Evolutionary conservation across 2,888 invertebrate genomes (phyloP).

Genomic region (Coelopa pilipes): DNA sequence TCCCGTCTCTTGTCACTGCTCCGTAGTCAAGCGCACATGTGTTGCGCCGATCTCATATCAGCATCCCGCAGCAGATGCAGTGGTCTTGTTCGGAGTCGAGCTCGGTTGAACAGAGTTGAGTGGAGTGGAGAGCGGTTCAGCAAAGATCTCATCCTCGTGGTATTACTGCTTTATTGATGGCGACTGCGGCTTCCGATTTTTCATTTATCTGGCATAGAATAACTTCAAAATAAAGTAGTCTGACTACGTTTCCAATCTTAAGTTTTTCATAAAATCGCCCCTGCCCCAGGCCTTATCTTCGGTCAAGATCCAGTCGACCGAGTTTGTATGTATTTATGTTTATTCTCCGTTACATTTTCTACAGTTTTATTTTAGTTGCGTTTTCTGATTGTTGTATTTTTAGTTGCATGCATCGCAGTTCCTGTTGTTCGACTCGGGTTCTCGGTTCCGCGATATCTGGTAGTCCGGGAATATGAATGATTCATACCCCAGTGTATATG

Average conservation of each 20-base stretch:
- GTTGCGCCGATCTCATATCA: constrained; percentile 3
- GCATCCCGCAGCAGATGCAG: not conserved
- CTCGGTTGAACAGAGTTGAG: not conserved
- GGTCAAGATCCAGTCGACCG: not conserved
- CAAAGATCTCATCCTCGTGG: no score
- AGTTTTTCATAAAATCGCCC: constrained; percentile 16
- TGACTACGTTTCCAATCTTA: constrained; percentile 18
- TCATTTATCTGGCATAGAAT: constrained; percentile 1
- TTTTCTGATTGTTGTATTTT: constrained; percentile 13
- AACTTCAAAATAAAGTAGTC: constrained; percentile 17
- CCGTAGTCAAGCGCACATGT: not conserved
- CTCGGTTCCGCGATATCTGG: not conserved
- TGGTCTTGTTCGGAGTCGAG: not conserved
- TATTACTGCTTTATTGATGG: not conserved
- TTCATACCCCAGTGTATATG: not conserved
- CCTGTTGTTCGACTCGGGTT: not conserved
- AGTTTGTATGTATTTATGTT: constrained; percentile 11
- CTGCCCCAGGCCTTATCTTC: not conserved
- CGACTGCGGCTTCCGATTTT: constrained; percentile 4
- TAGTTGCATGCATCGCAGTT: constrained; percentile 2
- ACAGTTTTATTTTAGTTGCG: not conserved
- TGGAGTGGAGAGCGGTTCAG: no score
- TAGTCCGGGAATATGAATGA: constrained; percentile 1
- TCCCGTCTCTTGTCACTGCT: not conserved
- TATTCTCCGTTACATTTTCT: constrained; percentile 14